A percentile compares a stretch with the other conserved stretches of the same genome.
Evolutionary conservation across 2,113 vertebrate genomes (phyloP).

Genomic region (Petrocephalus microphthalmus): DNA sequence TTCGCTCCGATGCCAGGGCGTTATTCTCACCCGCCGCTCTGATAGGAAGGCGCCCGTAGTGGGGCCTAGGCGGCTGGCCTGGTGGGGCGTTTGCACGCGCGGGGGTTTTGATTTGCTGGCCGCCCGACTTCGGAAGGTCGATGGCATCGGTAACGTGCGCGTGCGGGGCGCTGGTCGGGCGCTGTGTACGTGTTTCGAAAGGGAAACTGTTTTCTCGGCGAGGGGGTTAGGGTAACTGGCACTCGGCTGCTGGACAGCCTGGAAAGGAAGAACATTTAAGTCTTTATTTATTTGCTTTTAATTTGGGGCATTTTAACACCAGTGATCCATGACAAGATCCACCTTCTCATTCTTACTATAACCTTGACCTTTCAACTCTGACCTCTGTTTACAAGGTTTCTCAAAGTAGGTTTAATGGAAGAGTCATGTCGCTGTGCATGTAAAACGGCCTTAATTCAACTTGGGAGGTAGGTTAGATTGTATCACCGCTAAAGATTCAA

Average conservation of each 20-base stretch:
- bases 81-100: slow-evolving; percentile 9
- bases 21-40: background rate
- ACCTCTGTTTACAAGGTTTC: background rate
- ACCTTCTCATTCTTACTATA: background rate
- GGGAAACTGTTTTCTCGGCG: background rate
- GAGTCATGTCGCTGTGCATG: background rate
- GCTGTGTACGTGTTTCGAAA: background rate
- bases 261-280: background rate
- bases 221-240: background rate
- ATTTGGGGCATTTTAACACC: background rate
- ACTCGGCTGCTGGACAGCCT: background rate
- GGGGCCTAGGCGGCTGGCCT: background rate
- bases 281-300: background rate
- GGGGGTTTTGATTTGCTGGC: background rate
- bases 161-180: background rate
- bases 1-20: background rate
- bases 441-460: background rate
- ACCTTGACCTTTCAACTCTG: slow-evolving; percentile 8
- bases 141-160: background rate
- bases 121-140: background rate
- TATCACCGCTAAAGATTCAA: background rate
- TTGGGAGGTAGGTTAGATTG: background rate
- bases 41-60: background rate
- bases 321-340: background rate
- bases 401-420: background rate